A percentile compares a stretch with the other conserved stretches of the same genome.
Conservation (phyloP, 2,888 invertebrate genomes). For the Strigamia maritima region DNA sequence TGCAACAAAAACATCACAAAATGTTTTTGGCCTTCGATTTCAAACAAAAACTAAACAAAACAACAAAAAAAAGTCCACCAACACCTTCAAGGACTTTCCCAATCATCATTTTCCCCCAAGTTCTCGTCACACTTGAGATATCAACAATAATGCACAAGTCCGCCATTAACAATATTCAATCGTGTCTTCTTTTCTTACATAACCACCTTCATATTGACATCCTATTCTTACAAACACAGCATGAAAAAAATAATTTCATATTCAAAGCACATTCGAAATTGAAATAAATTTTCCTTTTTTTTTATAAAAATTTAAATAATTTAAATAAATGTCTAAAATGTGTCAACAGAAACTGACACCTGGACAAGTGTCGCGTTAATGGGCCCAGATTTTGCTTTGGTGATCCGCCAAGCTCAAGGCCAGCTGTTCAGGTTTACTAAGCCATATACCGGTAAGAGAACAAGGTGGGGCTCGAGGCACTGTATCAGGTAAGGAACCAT, state of each 20-base stretch:
- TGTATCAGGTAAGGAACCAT: slow-evolving; percentile 27
- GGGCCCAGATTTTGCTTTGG: neutral
- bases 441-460: slow-evolving; percentile 9
- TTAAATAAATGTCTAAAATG: neutral
- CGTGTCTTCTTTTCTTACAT: slow-evolving; percentile 18
- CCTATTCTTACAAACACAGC: neutral
- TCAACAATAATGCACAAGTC: slow-evolving; percentile 10
- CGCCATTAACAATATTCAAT: slow-evolving; percentile 28
- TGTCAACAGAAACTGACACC: slow-evolving; percentile 15
- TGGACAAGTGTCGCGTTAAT: slow-evolving; percentile 20
- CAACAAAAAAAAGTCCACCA: slow-evolving; percentile 17
- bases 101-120: neutral
- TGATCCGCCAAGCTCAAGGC: slow-evolving; percentile 15
- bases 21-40: slow-evolving; percentile 20
- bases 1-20: slow-evolving; percentile 23
- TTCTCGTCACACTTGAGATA: slow-evolving; percentile 12
- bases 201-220: neutral
- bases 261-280: too few relatives aligned
- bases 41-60: neutral
- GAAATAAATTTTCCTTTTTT: too few relatives aligned
- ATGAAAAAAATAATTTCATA: neutral
- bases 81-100: slow-evolving; percentile 27
- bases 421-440: slow-evolving; percentile 13
- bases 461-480: slow-evolving; percentile 22
- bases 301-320: too few relatives aligned